phyloP scores from a whole-genome alignment of 2,797 vertebrate genomes.

The Crenichthys baileyi region DNA sequence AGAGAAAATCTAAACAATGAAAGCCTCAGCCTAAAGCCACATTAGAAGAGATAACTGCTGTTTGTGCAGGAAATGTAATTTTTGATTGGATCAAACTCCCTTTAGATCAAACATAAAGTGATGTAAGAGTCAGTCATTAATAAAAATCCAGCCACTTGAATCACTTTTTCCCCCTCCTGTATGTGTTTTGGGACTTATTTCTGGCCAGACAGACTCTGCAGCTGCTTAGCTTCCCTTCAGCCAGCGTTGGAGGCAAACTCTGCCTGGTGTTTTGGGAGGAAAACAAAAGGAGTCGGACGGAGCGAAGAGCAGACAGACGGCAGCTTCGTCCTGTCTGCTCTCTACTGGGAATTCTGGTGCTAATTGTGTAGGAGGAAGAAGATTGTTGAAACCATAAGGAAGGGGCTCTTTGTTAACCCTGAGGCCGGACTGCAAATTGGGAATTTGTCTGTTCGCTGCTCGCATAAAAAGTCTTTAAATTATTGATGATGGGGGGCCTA shows the following conservation, averaged over 20 bases:
- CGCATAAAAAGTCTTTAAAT: conserved; percentile 6
- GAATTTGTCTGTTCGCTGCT: conserved; percentile 42
- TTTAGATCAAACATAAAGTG: not conserved
- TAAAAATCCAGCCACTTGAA: not conserved
- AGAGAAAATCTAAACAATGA: not conserved
- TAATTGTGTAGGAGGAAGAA: conserved; percentile 66
- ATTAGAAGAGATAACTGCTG: not conserved
- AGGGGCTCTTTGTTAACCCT: conserved; percentile 66
- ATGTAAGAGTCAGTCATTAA: not conserved
- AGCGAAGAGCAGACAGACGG: conserved; percentile 48
- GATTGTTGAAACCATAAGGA: conserved; percentile 58
- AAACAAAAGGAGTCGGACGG: conserved; percentile 4
- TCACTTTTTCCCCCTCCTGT: not conserved
- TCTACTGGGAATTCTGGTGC: conserved; percentile 52
- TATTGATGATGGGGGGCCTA: not conserved
- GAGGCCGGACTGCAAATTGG: conserved; percentile 43
- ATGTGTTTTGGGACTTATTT: conserved; percentile 2
- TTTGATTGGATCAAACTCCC: not conserved
- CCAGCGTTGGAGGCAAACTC: not conserved
- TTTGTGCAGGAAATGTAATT: not conserved
- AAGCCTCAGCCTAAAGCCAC: not conserved
- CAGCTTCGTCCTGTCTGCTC: conserved; percentile 37
- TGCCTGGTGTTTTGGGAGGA: conserved; percentile 14
- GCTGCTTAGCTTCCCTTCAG: conserved; percentile 8
- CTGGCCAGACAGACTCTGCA: not conserved